These are phyloP conservation scores for Pyrocoelia pectoralis DNA, from an alignment of 2,888 invertebrate species.

Conservation along the genomic window DNA sequence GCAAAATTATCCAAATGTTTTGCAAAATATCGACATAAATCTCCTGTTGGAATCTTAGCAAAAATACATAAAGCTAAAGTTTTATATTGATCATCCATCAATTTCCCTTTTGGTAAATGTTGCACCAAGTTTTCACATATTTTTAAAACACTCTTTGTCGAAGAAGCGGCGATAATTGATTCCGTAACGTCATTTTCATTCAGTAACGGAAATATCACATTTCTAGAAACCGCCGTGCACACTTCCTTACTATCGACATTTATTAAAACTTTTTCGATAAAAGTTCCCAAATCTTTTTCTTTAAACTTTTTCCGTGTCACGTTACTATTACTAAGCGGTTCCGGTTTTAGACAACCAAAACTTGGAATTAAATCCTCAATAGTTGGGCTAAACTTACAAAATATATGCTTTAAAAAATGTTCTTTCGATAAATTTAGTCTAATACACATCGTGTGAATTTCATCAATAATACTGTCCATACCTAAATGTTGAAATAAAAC, in stretches of 20 bases:
- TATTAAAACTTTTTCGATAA: constrained; percentile 7
- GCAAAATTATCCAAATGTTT: constrained; percentile 4
- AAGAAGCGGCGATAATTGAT: background rate
- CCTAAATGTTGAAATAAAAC: constrained; percentile 1
- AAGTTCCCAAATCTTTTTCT: constrained; percentile 9
- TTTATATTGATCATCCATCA: background rate
- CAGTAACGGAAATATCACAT: background rate
- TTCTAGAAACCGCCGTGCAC: background rate
- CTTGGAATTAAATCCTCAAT: constrained; percentile 15
- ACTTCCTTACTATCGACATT: background rate
- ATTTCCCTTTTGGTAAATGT: constrained; percentile 9
- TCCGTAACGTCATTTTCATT: background rate
- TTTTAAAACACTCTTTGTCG: background rate
- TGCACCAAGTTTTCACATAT: background rate
- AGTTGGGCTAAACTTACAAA: constrained; percentile 13
- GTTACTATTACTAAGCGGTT: background rate
- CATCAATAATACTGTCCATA: constrained; percentile 5
- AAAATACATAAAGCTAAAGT: constrained; percentile 3
- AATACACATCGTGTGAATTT: background rate
- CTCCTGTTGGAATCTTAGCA: constrained; percentile 10
- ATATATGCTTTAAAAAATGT: constrained; percentile 12
- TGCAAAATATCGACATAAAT: constrained; percentile 7
- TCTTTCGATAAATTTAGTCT: background rate
- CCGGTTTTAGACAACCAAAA: constrained; percentile 18
- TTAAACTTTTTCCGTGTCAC: background rate